phyloP scores from a whole-genome alignment of 2,888 invertebrate genomes.

The Archips xylosteana region DNA sequence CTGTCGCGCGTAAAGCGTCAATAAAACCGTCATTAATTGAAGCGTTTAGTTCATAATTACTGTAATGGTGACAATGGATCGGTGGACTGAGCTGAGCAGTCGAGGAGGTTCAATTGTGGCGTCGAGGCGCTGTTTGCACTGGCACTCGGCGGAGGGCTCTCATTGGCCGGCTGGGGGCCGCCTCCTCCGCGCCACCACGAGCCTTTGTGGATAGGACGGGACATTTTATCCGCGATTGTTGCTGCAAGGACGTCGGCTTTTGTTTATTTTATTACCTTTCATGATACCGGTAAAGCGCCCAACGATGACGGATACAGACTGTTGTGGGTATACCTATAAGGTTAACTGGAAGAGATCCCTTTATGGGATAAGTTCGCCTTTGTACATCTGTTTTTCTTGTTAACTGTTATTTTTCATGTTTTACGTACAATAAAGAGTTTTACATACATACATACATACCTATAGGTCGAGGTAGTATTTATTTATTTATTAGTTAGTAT shows the following conservation, averaged over 20 bases:
- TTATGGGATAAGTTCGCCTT: too few species aligned
- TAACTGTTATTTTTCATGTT: too few species aligned
- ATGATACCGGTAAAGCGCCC: background rate
- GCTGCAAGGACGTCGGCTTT: conserved; percentile 17
- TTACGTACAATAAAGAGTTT: too few species aligned
- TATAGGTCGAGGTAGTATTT: background rate
- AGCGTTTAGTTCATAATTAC: conserved; percentile 78
- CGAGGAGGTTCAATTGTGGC: conserved; percentile 75
- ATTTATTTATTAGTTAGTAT: too few species aligned
- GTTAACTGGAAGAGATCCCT: too few species aligned
- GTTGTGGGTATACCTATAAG: background rate
- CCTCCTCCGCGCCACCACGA: conserved; percentile 53
- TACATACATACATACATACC: background rate
- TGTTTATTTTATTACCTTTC: conserved; percentile 16
- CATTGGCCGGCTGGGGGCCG: conserved; percentile 70
- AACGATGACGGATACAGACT: background rate
- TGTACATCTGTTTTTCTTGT: too few species aligned
- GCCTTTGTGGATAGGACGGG: conserved; percentile 53
- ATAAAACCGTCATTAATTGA: conserved; percentile 75
- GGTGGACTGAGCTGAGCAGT: conserved; percentile 53
- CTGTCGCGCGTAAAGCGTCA: conserved; percentile 69
- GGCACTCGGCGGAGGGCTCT: conserved; percentile 64
- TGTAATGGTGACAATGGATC: conserved; percentile 77
- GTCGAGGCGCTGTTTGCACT: conserved; percentile 77
- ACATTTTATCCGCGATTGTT: conserved; percentile 41